phyloP scores from a whole-genome alignment of 2,888 invertebrate species.

The Cynaeus angustus region DNA sequence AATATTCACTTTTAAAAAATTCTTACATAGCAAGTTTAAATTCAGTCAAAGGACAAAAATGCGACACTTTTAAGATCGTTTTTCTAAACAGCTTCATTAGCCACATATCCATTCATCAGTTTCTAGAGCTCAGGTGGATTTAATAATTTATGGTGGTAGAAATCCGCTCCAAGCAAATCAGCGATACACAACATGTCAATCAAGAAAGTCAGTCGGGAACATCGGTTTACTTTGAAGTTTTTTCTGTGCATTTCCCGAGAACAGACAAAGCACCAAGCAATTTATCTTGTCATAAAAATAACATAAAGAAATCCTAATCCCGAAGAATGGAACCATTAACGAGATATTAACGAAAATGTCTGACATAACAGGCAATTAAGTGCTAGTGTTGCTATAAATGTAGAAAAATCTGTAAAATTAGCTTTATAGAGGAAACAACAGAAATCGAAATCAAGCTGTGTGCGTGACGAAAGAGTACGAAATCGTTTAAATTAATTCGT shows the following conservation, averaged over 20 bases:
- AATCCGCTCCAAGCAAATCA: slow-evolving; percentile 53
- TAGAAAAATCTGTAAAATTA: slow-evolving; percentile 2
- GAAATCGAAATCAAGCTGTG: not conserved
- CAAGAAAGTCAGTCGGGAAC: slow-evolving; percentile 40
- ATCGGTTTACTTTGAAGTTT: slow-evolving; percentile 41
- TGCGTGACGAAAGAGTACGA: slow-evolving; percentile 16
- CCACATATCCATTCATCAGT: slow-evolving; percentile 55
- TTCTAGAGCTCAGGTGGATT: slow-evolving; percentile 52
- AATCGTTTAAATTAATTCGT: slow-evolving; percentile 20
- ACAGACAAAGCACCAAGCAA: slow-evolving; percentile 39
- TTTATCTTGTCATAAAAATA: slow-evolving; percentile 47
- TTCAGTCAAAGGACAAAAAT: slow-evolving; percentile 25
- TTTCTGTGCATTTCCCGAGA: slow-evolving; percentile 29
- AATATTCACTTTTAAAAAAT: slow-evolving; percentile 39
- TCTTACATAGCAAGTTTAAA: slow-evolving; percentile 33
- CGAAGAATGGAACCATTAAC: slow-evolving; percentile 27
- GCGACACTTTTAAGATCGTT: slow-evolving; percentile 43
- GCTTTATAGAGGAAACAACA: slow-evolving; percentile 1
- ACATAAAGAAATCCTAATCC: slow-evolving; percentile 8
- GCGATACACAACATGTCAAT: slow-evolving; percentile 57
- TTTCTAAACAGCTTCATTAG: slow-evolving; percentile 46
- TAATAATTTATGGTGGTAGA: slow-evolving; percentile 55
- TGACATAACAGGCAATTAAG: slow-evolving; percentile 18
- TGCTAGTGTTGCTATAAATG: slow-evolving; percentile 1
- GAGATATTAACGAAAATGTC: slow-evolving; percentile 20